Percentiles rank a stretch among this genome's conserved stretches.
These are phyloP conservation scores for Erynnis tages DNA, from an alignment of 2,888 invertebrate genomes.

Conservation along the genomic window DNA sequence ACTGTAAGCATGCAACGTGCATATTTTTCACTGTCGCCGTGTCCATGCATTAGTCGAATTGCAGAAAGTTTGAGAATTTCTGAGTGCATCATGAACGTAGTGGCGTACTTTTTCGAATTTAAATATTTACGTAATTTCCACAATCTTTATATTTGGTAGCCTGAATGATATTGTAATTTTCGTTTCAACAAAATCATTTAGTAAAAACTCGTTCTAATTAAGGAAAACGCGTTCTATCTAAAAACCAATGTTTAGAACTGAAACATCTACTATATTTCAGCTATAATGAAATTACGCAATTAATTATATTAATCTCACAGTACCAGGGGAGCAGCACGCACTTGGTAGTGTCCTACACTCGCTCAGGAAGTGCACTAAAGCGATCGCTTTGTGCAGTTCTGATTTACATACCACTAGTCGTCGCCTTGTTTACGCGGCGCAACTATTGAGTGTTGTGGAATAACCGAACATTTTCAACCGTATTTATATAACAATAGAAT, in stretches of 20 bases:
- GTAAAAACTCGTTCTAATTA: no score
- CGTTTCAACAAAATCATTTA: no score
- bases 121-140: no score
- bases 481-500: neutral
- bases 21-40: slow-evolving; percentile 3
- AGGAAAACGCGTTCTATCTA: no score
- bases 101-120: no score
- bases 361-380: neutral
- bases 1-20: neutral
- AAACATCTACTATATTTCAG: no score
- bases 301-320: neutral
- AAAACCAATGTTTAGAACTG: no score
- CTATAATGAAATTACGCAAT: neutral
- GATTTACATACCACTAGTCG: slow-evolving; percentile 25
- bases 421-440: slow-evolving; percentile 21
- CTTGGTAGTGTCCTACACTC: neutral
- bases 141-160: no score
- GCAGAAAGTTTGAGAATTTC: neutral
- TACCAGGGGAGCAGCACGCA: neutral
- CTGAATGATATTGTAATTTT: no score
- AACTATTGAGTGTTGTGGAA: slow-evolving; percentile 13
- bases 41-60: slow-evolving; percentile 11
- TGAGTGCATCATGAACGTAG: neutral
- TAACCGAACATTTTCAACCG: slow-evolving; percentile 6
- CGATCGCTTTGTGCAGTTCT: slow-evolving; percentile 5